A percentile compares a stretch with the other conserved stretches of the same genome.
Conservation (phyloP, 35 echinoderm and acorn worm species). For the Amphiura filiformis region DNA sequence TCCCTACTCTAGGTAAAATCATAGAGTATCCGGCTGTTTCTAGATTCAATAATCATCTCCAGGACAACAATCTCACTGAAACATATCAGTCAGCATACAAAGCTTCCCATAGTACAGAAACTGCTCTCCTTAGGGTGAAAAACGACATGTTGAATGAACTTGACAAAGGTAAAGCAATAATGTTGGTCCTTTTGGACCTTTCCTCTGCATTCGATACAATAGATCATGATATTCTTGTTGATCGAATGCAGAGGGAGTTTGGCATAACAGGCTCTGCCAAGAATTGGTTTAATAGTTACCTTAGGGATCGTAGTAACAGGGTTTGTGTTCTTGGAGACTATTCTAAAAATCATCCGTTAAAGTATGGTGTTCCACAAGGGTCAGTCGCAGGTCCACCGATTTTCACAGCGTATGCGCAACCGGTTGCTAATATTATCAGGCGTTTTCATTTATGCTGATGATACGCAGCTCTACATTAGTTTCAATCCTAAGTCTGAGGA, state of each 20-base stretch:
- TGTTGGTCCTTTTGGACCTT: not conserved
- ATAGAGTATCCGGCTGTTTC: conserved; percentile 19
- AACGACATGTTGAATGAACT: conserved; percentile 21
- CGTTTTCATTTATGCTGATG: conserved; percentile 29
- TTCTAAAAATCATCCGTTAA: not conserved
- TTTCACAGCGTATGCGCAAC: conserved; percentile 24
- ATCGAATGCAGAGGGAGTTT: conserved; percentile 14
- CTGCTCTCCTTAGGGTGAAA: conserved; percentile 6
- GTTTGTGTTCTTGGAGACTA: conserved; percentile 24
- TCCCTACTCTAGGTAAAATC: conserved; percentile 24
- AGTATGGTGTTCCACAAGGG: not conserved
- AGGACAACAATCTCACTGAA: conserved; percentile 26
- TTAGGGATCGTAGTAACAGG: conserved; percentile 4
- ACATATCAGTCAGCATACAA: not conserved
- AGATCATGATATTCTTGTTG: not conserved
- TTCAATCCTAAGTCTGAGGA: conserved; percentile 13
- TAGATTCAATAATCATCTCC: conserved; percentile 10
- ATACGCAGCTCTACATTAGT: conserved; percentile 11
- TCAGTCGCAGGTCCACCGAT: conserved; percentile 9
- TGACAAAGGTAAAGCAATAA: conserved; percentile 22
- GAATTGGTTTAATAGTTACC: conserved; percentile 25
- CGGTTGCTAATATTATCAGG: conserved; percentile 27
- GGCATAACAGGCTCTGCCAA: conserved; percentile 19
- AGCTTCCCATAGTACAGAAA: conserved; percentile 15
- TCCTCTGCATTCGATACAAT: not conserved